These are phyloP conservation scores for Arvicanthis niloticus DNA, from an alignment of 2,113 vertebrate species.

Conservation along the genomic window DNA sequence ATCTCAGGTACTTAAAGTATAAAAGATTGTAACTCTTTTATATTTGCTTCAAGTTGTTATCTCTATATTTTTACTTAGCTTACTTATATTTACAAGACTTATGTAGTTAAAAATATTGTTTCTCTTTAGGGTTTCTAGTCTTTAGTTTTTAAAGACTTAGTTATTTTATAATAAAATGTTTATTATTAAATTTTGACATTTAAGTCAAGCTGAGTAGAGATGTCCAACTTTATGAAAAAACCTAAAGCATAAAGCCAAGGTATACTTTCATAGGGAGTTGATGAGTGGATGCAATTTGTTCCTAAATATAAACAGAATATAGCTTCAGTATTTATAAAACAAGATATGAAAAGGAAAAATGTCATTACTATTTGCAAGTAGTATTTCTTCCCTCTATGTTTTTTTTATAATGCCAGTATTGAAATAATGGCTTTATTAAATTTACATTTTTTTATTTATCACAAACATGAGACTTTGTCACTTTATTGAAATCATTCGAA, in stretches of 20 bases:
- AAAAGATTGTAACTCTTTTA: conserved; percentile 12
- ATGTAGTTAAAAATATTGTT: not conserved
- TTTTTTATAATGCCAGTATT: not conserved
- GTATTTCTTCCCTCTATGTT: not conserved
- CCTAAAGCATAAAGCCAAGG: not conserved
- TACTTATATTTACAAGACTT: conserved; percentile 2
- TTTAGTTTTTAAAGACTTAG: not conserved
- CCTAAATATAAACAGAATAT: conserved; percentile 24
- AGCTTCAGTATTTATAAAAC: conserved; percentile 30
- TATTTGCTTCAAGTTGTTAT: conserved; percentile 12
- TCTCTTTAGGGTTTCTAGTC: not conserved
- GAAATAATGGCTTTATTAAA: conserved; percentile 23
- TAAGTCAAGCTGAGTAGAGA: conserved; percentile 4
- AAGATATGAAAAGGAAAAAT: conserved; percentile 15
- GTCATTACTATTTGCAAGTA: not conserved
- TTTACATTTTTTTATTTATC: not conserved
- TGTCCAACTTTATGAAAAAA: not conserved
- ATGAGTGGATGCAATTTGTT: not conserved
- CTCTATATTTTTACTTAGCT: not conserved
- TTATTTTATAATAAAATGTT: not conserved
- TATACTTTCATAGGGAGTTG: not conserved
- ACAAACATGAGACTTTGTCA: not conserved
- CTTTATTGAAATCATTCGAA: conserved; percentile 6
- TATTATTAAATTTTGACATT: not conserved
- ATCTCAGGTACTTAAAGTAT: not conserved